Evolutionary conservation across 2,888 invertebrate species (phyloP).

Genomic region (Eristalis tenax): DNA sequence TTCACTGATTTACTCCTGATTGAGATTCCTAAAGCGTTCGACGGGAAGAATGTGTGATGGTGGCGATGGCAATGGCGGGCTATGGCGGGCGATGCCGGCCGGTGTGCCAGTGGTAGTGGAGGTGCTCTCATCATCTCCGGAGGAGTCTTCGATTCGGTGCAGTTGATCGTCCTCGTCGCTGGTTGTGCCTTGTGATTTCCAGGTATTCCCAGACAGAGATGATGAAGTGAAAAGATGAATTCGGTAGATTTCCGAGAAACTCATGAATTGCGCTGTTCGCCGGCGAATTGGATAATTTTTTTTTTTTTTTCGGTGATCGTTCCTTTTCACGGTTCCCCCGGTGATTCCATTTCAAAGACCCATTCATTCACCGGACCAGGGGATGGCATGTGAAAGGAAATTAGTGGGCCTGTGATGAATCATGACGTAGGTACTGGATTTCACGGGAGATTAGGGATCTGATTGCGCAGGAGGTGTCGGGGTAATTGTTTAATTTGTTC

Average conservation of each 20-base stretch:
- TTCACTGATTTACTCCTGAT: slow-evolving; percentile 72
- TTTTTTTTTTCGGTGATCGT: slow-evolving; percentile 28
- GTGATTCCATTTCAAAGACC: neutral
- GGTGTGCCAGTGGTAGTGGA: neutral
- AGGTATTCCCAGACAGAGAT: slow-evolving; percentile 64
- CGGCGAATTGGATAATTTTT: slow-evolving; percentile 52
- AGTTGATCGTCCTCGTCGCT: neutral
- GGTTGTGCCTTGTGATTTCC: slow-evolving; percentile 40
- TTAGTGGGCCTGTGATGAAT: slow-evolving; percentile 44
- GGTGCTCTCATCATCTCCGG: neutral
- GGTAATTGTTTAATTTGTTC: slow-evolving; percentile 36
- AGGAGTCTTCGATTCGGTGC: slow-evolving; percentile 1
- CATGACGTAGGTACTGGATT: slow-evolving; percentile 8
- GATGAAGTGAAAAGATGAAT: slow-evolving; percentile 72
- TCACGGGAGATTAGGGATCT: slow-evolving; percentile 12
- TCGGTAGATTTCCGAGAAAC: slow-evolving; percentile 65
- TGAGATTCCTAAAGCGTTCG: slow-evolving; percentile 68
- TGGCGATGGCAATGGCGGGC: neutral
- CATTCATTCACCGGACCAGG: neutral
- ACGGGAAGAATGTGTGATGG: slow-evolving; percentile 36
- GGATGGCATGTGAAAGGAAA: slow-evolving; percentile 10
- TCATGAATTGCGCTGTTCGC: slow-evolving; percentile 53
- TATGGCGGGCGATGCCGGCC: no score
- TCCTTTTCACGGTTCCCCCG: slow-evolving; percentile 47
- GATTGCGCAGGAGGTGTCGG: slow-evolving; percentile 27